These are phyloP conservation scores for Mamestra brassicae DNA, from an alignment of 2,888 invertebrate genomes.

Conservation along the genomic window DNA sequence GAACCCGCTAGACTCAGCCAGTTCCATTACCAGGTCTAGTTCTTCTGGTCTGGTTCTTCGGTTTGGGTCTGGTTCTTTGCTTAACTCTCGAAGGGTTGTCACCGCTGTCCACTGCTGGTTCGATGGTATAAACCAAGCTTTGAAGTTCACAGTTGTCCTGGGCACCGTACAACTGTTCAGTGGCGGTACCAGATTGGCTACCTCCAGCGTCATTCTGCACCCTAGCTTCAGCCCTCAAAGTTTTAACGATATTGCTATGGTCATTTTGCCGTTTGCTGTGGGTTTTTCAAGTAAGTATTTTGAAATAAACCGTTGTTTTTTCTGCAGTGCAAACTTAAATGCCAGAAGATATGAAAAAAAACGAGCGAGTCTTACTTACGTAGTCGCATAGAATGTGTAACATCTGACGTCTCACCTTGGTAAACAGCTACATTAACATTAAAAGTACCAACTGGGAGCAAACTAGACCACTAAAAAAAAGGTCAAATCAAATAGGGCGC, in stretches of 20 bases:
- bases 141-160: constrained; percentile 35
- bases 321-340: background rate
- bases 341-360: background rate
- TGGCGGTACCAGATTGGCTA: constrained; percentile 38
- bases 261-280: constrained; percentile 65
- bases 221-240: constrained; percentile 67
- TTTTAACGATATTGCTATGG: constrained; percentile 77
- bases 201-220: constrained; percentile 71
- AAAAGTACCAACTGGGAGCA: too few species aligned
- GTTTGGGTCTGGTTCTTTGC: constrained; percentile 67
- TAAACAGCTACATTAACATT: too few species aligned
- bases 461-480: too few species aligned
- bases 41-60: background rate
- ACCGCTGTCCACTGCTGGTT: constrained; percentile 56
- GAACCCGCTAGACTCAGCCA: constrained; percentile 48
- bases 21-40: constrained; percentile 61
- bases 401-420: too few species aligned
- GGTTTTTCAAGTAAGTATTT: constrained; percentile 65
- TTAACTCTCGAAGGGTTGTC: constrained; percentile 72
- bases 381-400: too few species aligned
- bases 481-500: too few species aligned
- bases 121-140: constrained; percentile 36
- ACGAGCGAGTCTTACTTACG: too few species aligned
- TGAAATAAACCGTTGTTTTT: too few species aligned
- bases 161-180: constrained; percentile 35